A percentile compares a stretch with the other conserved stretches of the same genome.
Evolutionary conservation across 2,888 invertebrate genomes (phyloP).

Genomic region (Andrena haemorrhoa): DNA sequence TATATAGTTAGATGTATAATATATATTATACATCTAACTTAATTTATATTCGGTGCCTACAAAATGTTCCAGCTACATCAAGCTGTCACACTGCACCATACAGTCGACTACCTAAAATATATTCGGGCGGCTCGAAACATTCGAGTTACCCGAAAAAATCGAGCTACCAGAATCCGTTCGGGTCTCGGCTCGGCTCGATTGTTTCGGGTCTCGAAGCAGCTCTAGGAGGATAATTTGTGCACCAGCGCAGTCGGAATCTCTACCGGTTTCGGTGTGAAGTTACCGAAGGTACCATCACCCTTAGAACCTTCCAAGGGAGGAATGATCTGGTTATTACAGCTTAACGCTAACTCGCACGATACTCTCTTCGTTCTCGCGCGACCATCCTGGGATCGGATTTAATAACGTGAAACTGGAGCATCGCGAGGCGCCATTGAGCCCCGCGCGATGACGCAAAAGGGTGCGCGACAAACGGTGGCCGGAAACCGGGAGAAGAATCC

Average conservation of each 20-base stretch:
- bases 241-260: neutral
- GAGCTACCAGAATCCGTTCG: no score
- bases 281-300: neutral
- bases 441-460: neutral
- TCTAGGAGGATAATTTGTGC: no score
- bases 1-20: no score
- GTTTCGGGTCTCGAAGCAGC: no score
- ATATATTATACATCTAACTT: no score
- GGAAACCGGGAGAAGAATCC: constrained; percentile 5
- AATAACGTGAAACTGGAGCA: constrained; percentile 37
- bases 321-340: constrained; percentile 48
- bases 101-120: no score
- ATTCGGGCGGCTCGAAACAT: no score
- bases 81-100: no score
- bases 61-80: no score
- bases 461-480: neutral
- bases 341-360: constrained; percentile 27
- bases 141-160: no score
- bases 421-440: constrained; percentile 10
- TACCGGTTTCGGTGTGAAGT: neutral
- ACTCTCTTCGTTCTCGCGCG: neutral
- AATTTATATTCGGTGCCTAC: no score
- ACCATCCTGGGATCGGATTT: constrained; percentile 35
- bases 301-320: constrained; percentile 30
- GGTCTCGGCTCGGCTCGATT: no score